A percentile compares a stretch with the other conserved stretches of the same genome.
phyloP scores from a whole-genome alignment of 2,888 invertebrate species.

The Mythimna pallens region DNA sequence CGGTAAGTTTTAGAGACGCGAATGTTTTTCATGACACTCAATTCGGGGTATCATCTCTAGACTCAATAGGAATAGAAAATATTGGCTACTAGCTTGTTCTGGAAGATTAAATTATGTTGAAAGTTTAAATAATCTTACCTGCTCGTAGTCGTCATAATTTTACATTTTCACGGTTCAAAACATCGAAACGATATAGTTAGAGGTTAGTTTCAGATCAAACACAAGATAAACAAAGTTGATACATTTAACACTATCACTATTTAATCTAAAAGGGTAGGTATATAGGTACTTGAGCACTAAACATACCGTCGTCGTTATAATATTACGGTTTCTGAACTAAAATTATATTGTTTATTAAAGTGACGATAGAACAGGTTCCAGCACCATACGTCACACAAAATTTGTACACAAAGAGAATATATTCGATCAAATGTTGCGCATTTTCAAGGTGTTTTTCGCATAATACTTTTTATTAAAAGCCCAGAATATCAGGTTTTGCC shows the following conservation, averaged over 20 bases:
- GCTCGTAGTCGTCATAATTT: neutral
- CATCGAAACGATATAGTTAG: neutral
- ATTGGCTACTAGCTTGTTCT: neutral
- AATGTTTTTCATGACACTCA: constrained; percentile 11
- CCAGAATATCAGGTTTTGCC: constrained; percentile 60
- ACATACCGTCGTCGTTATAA: neutral
- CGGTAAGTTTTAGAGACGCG: constrained; percentile 51
- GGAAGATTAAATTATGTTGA: neutral
- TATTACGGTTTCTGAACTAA: neutral
- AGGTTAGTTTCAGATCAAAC: constrained; percentile 37
- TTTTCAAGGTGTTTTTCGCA: constrained; percentile 50
- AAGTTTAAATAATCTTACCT: neutral
- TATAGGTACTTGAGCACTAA: neutral
- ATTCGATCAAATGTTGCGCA: constrained; percentile 38
- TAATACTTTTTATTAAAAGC: constrained; percentile 44
- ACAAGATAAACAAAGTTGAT: constrained; percentile 42
- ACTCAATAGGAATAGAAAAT: neutral
- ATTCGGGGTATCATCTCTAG: neutral
- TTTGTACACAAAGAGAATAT: constrained; percentile 44
- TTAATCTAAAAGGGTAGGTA: constrained; percentile 21
- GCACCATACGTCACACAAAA: constrained; percentile 40
- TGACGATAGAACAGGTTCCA: constrained; percentile 34
- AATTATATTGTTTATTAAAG: constrained; percentile 15
- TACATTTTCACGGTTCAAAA: constrained; percentile 2
- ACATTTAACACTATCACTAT: constrained; percentile 10